A percentile compares a stretch with the other conserved stretches of the same genome.
Evolutionary conservation across 1,140 invertebrate genomes (phyloP).

Genomic region (Hylaeus anthracinus): DNA sequence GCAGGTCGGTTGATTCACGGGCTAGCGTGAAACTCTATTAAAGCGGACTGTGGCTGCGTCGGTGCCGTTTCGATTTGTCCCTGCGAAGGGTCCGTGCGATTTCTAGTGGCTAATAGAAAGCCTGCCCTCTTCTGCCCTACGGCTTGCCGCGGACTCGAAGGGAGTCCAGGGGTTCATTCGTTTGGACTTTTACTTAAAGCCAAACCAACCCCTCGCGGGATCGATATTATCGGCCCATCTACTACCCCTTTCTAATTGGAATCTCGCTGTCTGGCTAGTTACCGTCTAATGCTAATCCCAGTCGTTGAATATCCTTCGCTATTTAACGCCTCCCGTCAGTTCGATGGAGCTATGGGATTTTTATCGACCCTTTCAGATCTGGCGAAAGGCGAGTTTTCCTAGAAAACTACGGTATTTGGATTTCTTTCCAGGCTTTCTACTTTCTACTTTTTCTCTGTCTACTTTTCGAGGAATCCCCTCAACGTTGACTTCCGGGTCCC

Average conservation of each 20-base stretch:
- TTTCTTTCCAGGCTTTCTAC: no score
- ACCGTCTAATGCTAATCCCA: not conserved
- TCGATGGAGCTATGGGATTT: no score
- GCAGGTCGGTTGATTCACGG: slow-evolving; percentile 46
- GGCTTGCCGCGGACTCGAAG: slow-evolving; percentile 1
- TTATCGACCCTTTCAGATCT: no score
- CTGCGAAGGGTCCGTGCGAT: slow-evolving; percentile 54
- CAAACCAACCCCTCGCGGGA: slow-evolving; percentile 35
- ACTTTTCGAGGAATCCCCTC: not conserved
- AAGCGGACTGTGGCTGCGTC: slow-evolving; percentile 11
- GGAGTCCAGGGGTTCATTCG: slow-evolving; percentile 11
- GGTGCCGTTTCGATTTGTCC: slow-evolving; percentile 54
- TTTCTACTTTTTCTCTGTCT: no score
- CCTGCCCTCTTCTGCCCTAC: slow-evolving; percentile 11
- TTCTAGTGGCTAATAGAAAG: slow-evolving; percentile 61
- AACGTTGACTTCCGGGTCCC: slow-evolving; percentile 44
- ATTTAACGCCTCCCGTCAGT: no score
- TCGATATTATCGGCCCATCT: slow-evolving; percentile 40
- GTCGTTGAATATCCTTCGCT: no score
- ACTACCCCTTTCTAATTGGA: slow-evolving; percentile 8
- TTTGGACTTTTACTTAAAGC: slow-evolving; percentile 56
- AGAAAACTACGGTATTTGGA: no score
- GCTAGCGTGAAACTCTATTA: slow-evolving; percentile 65
- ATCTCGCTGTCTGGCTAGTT: slow-evolving; percentile 4
- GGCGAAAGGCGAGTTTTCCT: no score